Base-by-base conservation (phyloP, 2,113 vertebrate species). In the Tamias sibiricus region DNA sequence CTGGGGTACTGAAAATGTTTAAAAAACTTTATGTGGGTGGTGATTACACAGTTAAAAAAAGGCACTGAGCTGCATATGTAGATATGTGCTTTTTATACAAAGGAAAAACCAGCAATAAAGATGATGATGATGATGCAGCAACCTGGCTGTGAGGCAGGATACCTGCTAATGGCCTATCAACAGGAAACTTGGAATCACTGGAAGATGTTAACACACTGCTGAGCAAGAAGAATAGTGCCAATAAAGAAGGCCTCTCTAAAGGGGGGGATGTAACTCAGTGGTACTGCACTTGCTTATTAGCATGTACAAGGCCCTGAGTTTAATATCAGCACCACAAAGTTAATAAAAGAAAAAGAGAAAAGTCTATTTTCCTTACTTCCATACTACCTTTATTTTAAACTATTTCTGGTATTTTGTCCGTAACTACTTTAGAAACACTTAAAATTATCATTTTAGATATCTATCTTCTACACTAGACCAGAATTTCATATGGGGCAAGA, bases 401-500 rank as follows among this genome's bases (percentile, higher is more conserved):
- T 76, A 92, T 32, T 72, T 32, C 32, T 85, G 14, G 32, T 16
- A 95, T 44, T 94, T 54, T 90, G 44, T 94, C 91, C 68, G 47
- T 16, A 12, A 72, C 20, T 69, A 17, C 64, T 76, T 85, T 87
- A 77, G 30, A 94, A 96, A 94, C 28, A 90, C 44, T 86, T 84
- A 44, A 85, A 96, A 93, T 80, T 77, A 87, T 72, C 54, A 40
- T 71, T 94, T 77, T 82, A 92, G 66, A 62, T 69, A 69, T 57
- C 81, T 49, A 66, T 87, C 47, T 93, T 96, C 68, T 42, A 11
- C 19, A 26, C 10, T 54, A 89, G 26, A 80, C 9, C 40, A 79
- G 32, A 95, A 95, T 75, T 81, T 68, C 66, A 75, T 69, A 19
- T 74, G 28, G 35, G n/a, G 47, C 47, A 92, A 13, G 8, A 14